Base-by-base conservation (phyloP, 92 coral and sea anemone genomes). In the Muricea muricata region DNA sequence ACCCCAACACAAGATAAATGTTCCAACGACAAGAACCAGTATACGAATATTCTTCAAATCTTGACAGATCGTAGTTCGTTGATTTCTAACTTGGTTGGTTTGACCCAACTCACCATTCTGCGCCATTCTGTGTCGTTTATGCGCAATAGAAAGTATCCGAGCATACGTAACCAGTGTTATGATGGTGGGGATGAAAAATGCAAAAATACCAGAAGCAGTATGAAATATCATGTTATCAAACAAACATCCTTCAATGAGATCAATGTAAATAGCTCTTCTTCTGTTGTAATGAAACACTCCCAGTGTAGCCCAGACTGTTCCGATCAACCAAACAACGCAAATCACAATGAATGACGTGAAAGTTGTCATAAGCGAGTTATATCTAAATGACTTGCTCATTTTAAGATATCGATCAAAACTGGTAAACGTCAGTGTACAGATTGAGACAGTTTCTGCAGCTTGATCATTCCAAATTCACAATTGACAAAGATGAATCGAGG, bases 1-100 rank as follows among this genome's bases (percentile, higher is more conserved):
- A 13, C 86, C 90, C 98, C 98, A 95, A 42, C 98, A 95, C 0
- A 95, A 60, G 14, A 95, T 92, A 65, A 95, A 95, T 20, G 98
- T 90, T 20, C 93, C 90, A 30, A 95, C 82, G 13, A 95, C 97
- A 2, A 95, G 80, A 0, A 94, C 93, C 0, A 95, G 82, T 30
- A 97, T 92, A 40, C 94, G 92, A 33, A 97, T 92, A 7, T 95
- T 97, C 65, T 95, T 95, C 79, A 93, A 88, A 80, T 95, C 98
- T 32, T 75, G 81, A 32, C 11, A 39, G 45, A 39, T 4, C 11
- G 45, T 39, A 39, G 45, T 11, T 39, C 45, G 5, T 39, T 39
- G 45, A 39, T 39, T 39, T 39, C 45, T 5, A 39, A 39, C 5
- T 39, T 39, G 6, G 45, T 39, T 39, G 45, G 45, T 39, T 65